These are phyloP conservation scores for Nerophis ophidion DNA, from an alignment of 2,113 vertebrate species.

Conservation along the genomic window DNA sequence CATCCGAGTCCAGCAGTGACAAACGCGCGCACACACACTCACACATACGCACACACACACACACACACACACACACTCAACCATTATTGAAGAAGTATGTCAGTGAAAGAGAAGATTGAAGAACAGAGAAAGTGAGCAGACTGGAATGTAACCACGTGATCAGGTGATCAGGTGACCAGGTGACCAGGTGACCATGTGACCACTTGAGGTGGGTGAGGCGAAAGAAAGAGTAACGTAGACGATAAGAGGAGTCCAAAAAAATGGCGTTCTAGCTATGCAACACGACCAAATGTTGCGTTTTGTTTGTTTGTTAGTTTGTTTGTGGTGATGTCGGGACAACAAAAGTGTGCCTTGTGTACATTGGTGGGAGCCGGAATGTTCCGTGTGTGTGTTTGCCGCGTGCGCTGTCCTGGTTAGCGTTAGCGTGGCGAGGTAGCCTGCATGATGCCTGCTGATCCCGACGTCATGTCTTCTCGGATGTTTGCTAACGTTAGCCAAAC, in stretches of 20 bases:
- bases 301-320: background rate
- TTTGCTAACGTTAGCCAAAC: no score
- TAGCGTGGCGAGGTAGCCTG: slow-evolving; percentile 85
- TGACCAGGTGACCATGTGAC: background rate
- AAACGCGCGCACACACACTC: background rate
- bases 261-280: slow-evolving; percentile 80
- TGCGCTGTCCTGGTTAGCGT: slow-evolving; percentile 61
- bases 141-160: background rate
- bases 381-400: slow-evolving; percentile 67
- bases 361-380: slow-evolving; percentile 84
- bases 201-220: background rate
- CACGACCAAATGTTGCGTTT: slow-evolving; percentile 72
- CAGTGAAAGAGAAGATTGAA: no score
- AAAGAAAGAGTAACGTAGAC: background rate
- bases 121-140: no score
- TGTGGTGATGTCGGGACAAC: slow-evolving; percentile 34
- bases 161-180: background rate
- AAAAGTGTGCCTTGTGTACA: slow-evolving; percentile 72
- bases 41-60: background rate
- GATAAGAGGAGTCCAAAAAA: background rate
- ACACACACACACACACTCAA: background rate
- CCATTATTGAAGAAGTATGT: no score
- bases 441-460: slow-evolving; percentile 80
- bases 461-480: no score
- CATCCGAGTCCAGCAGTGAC: slow-evolving; percentile 64